These are phyloP conservation scores for Siphamia tubifer DNA, from an alignment of 2,113 vertebrate genomes.

Conservation along the genomic window DNA sequence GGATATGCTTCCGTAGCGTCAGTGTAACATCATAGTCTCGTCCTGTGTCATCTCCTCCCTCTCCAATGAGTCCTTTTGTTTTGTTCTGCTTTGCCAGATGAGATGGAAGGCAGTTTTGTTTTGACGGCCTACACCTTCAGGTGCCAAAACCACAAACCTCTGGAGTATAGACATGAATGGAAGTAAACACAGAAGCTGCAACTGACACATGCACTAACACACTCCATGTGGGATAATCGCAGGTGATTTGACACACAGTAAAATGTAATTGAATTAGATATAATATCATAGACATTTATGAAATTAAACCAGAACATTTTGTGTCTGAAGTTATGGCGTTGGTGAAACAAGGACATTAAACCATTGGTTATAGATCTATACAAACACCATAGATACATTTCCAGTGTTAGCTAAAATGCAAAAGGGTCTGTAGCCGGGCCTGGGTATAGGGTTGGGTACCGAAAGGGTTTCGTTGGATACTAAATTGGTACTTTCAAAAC, in stretches of 20 bases:
- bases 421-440: too few relatives aligned
- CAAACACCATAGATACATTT: too few relatives aligned
- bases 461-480: too few relatives aligned
- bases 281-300: not conserved
- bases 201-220: slow-evolving; percentile 3
- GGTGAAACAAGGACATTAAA: too few relatives aligned
- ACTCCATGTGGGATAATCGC: not conserved
- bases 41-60: slow-evolving; percentile 7
- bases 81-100: slow-evolving; percentile 51
- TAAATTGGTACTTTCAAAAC: too few relatives aligned
- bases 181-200: slow-evolving; percentile 21
- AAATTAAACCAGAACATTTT: too few relatives aligned
- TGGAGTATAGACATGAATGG: slow-evolving; percentile 47
- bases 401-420: too few relatives aligned
- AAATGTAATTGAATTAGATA: not conserved
- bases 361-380: too few relatives aligned
- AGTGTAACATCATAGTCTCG: not conserved
- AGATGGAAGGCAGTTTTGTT: slow-evolving; percentile 64
- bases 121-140: slow-evolving; percentile 64
- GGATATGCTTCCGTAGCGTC: not conserved
- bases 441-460: too few relatives aligned
- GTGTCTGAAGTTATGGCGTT: too few relatives aligned
- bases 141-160: slow-evolving; percentile 66
- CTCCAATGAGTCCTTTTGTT: slow-evolving; percentile 42
- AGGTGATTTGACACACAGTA: not conserved